A percentile compares a stretch with the other conserved stretches of the same genome.
Evolutionary conservation across 2,797 vertebrate genomes (phyloP).

Genomic region (Rhinoraja longicauda): DNA sequence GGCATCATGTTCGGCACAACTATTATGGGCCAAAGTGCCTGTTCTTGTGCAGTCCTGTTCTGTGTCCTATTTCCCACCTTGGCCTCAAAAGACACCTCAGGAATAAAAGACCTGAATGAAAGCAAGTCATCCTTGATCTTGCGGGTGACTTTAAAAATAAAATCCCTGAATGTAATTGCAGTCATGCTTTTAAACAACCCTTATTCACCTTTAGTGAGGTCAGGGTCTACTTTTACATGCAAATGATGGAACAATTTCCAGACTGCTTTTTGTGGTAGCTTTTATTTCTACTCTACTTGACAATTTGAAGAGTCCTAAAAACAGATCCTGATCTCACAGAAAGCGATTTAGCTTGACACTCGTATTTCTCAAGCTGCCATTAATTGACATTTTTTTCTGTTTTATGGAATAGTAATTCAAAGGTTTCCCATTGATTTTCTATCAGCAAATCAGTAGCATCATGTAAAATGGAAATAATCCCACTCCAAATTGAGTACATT

Average conservation of each 20-base stretch:
- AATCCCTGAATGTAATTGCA: neutral
- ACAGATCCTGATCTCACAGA: neutral
- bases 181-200: neutral
- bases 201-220: neutral
- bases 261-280: neutral
- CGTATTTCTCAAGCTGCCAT: neutral
- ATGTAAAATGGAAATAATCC: neutral
- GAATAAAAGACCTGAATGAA: no score
- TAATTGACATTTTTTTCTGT: neutral
- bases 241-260: no score
- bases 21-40: no score
- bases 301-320: neutral
- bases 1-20: no score
- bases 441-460: neutral
- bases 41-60: no score
- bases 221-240: no score
- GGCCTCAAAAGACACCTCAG: no score
- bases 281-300: neutral
- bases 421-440: neutral
- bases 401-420: conserved; percentile 8
- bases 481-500: neutral
- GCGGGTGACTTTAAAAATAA: no score
- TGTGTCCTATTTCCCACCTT: no score
- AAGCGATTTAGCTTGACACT: neutral
- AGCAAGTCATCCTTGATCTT: no score